Percentiles rank a stretch among this genome's conserved stretches.
Conservation (phyloP, 2,888 invertebrate genomes). For the Calliopum simillimum region DNA sequence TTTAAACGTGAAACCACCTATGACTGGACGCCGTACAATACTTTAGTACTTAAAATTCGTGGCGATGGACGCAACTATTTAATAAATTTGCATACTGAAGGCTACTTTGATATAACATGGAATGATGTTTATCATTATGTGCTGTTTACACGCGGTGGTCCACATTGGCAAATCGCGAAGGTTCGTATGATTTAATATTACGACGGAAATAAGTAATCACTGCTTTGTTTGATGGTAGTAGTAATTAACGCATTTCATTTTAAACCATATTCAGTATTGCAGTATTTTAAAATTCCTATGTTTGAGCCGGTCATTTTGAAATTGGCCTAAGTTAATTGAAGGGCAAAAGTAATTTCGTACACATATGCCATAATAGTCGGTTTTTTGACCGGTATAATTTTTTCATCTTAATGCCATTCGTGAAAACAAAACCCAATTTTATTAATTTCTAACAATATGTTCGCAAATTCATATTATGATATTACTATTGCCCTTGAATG, state of each 20-base stretch:
- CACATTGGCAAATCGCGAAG: slow-evolving; percentile 95
- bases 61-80: slow-evolving; percentile 96
- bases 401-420: too few relatives aligned
- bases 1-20: slow-evolving; percentile 78
- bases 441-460: too few relatives aligned
- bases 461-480: too few relatives aligned
- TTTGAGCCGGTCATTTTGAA: too few relatives aligned
- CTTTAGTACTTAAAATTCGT: slow-evolving; percentile 79
- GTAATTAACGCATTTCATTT: not conserved
- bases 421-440: too few relatives aligned
- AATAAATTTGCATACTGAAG: slow-evolving; percentile 81
- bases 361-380: too few relatives aligned
- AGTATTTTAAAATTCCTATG: too few relatives aligned
- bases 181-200: slow-evolving; percentile 65
- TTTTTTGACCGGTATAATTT: too few relatives aligned
- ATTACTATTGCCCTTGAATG: too few relatives aligned
- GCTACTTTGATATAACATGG: slow-evolving; percentile 87
- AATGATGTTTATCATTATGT: slow-evolving; percentile 88
- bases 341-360: too few relatives aligned
- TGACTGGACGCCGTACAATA: slow-evolving; percentile 84
- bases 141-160: slow-evolving; percentile 94
- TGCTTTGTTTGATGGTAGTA: not conserved
- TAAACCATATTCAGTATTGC: not conserved
- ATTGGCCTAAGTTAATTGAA: too few relatives aligned
- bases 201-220: not conserved